These are phyloP conservation scores for Triplophysa siluroides DNA, from an alignment of 2,113 vertebrate species.

Conservation along the genomic window DNA sequence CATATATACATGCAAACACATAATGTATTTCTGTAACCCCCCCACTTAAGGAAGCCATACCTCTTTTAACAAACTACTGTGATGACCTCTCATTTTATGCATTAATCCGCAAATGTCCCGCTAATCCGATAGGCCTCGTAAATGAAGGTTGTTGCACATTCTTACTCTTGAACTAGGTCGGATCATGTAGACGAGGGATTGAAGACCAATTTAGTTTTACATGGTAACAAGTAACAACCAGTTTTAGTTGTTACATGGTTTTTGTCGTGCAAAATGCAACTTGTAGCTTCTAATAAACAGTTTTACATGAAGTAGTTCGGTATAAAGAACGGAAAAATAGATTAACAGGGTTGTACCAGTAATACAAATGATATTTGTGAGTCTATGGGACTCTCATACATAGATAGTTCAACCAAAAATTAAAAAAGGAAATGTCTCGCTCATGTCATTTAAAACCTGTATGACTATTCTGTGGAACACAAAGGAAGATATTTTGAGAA, in stretches of 20 bases:
- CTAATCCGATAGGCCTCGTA: conserved; percentile 63
- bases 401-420: too few species aligned
- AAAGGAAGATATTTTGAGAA: too few species aligned
- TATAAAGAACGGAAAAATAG: too few species aligned
- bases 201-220: conserved; percentile 51
- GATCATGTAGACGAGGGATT: conserved; percentile 52
- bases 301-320: not conserved
- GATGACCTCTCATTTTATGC: conserved; percentile 54
- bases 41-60: conserved; percentile 18
- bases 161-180: conserved; percentile 65
- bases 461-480: too few species aligned
- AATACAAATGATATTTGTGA: not conserved
- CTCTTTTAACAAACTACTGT: conserved; percentile 53
- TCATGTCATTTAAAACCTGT: too few species aligned
- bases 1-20: not conserved
- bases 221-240: too few species aligned
- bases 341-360: not conserved
- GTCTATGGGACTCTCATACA: too few species aligned
- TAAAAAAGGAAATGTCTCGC: too few species aligned
- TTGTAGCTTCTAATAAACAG: conserved; percentile 10
- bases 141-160: conserved; percentile 56
- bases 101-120: conserved; percentile 63
- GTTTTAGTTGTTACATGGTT: conserved; percentile 50
- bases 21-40: not conserved
- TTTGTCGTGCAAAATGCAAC: conserved; percentile 32